Base-by-base conservation (phyloP, 2,113 vertebrate species). In the Scatophagus argus region DNA sequence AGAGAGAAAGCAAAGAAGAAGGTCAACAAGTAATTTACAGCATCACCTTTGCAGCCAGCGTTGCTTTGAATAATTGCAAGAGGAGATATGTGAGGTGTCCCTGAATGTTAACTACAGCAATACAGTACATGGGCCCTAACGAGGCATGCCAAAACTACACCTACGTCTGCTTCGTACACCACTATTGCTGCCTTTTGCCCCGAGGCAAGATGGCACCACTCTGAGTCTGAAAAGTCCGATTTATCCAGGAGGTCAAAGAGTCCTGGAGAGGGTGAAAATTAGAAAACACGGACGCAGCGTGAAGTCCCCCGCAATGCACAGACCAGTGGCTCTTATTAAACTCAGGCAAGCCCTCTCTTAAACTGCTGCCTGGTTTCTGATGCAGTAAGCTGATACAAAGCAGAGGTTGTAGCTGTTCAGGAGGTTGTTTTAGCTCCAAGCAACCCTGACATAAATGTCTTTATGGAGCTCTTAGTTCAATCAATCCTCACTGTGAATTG, bases 41-140 rank as follows among this genome's bases (percentile, higher is more conserved):
- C 12, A 65, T 74, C 63, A 44, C 51, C 54, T 74, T 44, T 61
- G 27, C 41, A 44, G 32, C 38, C 8, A 3, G 0, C 47, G 49
- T 36, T 14, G 19, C 58, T 77, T 51, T 49, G 41, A 59, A 17
- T 43, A 23, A 51, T 3, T 47, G 38, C 8, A 21, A 10, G 34
- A n/a, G n/a, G n/a, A n/a, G n/a, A n/a, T n/a, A 52, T 34, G 56
- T 47, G 47, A 14, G 12, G 60, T 29, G 4, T 73, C 56, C 17
- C 58, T 71, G 25, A 71, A 77, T 19, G 68, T 59, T 54, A 72
- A 78, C 56, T 10, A 74, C 11, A 34, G 12, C 13, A 49, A 31
- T 29, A 61, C 46, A 78, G 54, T 11, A n/a, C 47, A 67, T 44
- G 9, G n/a, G n/a, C 55, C n/a, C 14, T 39, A 51, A 67, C 46